A percentile compares a stretch with the other conserved stretches of the same genome.
Evolutionary conservation across 2,888 invertebrate genomes (phyloP).

Genomic region (Eudasyphora cyanicolor): DNA sequence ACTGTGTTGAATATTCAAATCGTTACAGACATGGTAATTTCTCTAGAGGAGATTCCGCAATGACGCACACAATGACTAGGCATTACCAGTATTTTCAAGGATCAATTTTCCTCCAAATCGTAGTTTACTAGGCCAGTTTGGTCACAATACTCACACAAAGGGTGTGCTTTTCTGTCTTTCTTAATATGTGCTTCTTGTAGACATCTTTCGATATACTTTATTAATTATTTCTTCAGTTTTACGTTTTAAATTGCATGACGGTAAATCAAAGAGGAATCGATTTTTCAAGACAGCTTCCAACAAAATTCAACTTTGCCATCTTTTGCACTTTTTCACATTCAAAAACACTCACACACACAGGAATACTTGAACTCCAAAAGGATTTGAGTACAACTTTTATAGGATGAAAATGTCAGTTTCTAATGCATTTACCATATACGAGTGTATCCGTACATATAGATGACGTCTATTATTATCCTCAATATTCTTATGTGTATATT

Average conservation of each 20-base stretch:
- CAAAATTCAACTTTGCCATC: background rate
- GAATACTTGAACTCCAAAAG: no score
- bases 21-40: no score
- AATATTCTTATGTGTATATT: conserved; percentile 17
- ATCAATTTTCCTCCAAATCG: no score
- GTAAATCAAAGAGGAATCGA: conserved; percentile 22
- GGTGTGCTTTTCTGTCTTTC: no score
- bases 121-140: no score
- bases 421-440: conserved; percentile 27
- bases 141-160: no score
- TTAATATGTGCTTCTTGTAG: no score
- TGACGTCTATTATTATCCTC: background rate
- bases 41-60: no score
- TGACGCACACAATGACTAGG: no score
- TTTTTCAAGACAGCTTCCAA: conserved; percentile 13
- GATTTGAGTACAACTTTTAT: background rate
- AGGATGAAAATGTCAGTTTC: background rate
- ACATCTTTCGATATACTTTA: background rate
- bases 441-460: background rate
- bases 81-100: no score
- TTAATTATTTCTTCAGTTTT: background rate
- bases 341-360: background rate
- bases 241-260: background rate
- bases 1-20: no score
- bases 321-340: background rate